Percentiles rank a stretch among this genome's conserved stretches.
Evolutionary conservation across 1,140 invertebrate species (phyloP).

Genomic region (Zelostemma sp.): DNA sequence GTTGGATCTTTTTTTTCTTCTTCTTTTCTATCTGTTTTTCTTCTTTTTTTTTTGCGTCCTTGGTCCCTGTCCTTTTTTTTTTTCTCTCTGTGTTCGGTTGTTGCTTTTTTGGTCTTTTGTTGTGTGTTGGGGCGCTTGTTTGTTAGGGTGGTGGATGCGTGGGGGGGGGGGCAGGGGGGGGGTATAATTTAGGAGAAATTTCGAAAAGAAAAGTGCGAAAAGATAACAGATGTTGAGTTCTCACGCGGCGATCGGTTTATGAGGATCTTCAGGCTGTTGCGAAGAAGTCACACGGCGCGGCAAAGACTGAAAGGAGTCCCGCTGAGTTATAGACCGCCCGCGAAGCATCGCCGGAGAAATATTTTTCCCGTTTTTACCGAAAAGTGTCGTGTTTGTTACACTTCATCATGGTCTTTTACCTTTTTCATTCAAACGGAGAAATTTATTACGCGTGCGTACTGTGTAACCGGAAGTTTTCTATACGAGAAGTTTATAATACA

Average conservation of each 20-base stretch:
- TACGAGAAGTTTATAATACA: slow-evolving; percentile 1
- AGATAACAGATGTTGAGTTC: slow-evolving; percentile 16
- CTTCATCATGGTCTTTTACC: slow-evolving; percentile 7
- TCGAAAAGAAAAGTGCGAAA: slow-evolving; percentile 23
- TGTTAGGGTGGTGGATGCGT: too few species aligned
- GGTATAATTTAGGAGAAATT: too few species aligned
- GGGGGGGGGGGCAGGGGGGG: too few species aligned
- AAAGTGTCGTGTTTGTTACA: slow-evolving; percentile 17
- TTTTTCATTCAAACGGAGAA: slow-evolving; percentile 6
- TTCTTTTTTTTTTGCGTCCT: too few species aligned
- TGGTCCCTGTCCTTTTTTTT: too few species aligned
- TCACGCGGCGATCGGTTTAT: slow-evolving; percentile 2
- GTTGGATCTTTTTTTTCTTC: too few species aligned
- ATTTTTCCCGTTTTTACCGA: slow-evolving; percentile 22
- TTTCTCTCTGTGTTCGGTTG: too few species aligned
- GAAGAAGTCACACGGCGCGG: slow-evolving; percentile 16
- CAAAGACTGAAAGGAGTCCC: slow-evolving; percentile 21
- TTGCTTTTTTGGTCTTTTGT: too few species aligned
- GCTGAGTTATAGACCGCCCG: slow-evolving; percentile 28
- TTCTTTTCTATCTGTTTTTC: too few species aligned
- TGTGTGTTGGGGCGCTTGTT: too few species aligned
- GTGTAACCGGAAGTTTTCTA: not conserved
- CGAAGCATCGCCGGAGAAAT: slow-evolving; percentile 23
- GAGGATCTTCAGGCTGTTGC: not conserved
- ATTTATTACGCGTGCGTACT: not conserved